Base-by-base conservation (phyloP, 2,113 vertebrate genomes). In the Sphaerodactylus townsendi region DNA sequence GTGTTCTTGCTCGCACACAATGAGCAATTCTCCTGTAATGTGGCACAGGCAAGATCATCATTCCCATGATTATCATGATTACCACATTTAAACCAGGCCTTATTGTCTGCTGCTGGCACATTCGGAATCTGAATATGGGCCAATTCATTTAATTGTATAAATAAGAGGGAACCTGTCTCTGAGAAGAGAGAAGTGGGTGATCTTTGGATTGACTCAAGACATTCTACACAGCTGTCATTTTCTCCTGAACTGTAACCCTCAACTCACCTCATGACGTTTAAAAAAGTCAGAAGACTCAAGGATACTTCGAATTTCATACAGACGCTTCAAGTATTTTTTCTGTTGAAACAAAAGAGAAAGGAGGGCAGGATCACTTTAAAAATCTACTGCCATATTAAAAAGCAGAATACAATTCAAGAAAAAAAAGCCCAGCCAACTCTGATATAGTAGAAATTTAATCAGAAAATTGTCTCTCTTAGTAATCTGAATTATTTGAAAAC, bases 221-320 rank as follows among this genome's bases (percentile, higher is more conserved):
- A 76, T 46, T 37, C 19, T 50, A 11, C 28, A 53, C 28, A n/a
- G 3, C 62, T 13, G n/a, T 11, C 6, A 68, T 53, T 41, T 82
- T 14, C 8, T 37, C 30, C 44, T 46, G 5, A 33, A 44, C 25
- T 15, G 17, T 73, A 53, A 66, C 41, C 35, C 68, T 2, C 37
- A 84, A 76, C 96, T 97, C 90, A 99, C 99, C 98, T 99, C 98
- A 9, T 99, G 99, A 82, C 83, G 95, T 87, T 95, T 96, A 92
- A 99, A 99, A 96, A 99, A 99, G 83, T 97, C 96, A 0, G 99
- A 99, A 85, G 92, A 96, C 87, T 97, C 96, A 87, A 99, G 95
- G 73, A 98, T 95, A 84, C 95, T 93, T 89, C 90, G 96, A 93
- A 99, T 98, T 93, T 98, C 97, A 84, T 93, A 94, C 94, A 99